These are phyloP conservation scores for Dolomedes plantarius DNA, from an alignment of 2,888 invertebrate species.

Conservation along the genomic window DNA sequence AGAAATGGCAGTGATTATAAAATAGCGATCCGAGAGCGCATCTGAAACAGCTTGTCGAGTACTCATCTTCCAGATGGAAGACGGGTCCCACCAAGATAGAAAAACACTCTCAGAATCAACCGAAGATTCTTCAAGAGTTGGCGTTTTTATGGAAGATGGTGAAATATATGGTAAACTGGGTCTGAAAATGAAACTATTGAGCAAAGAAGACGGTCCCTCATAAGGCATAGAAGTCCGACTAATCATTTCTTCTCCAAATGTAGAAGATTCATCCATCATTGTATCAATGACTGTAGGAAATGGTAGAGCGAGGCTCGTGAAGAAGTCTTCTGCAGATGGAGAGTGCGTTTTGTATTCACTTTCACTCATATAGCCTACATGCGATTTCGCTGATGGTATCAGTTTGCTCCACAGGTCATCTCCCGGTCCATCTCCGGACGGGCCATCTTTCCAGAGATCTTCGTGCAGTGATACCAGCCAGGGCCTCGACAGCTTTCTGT, in stretches of 20 bases:
- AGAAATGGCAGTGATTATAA: conserved; percentile 65
- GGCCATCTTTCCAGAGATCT: conserved; percentile 29
- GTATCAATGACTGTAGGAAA: conserved; percentile 49
- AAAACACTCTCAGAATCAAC: neutral
- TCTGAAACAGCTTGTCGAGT: conserved; percentile 40
- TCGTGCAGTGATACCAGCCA: conserved; percentile 34
- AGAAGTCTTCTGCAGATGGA: conserved; percentile 41
- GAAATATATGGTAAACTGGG: conserved; percentile 22
- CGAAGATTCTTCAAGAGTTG: conserved; percentile 16
- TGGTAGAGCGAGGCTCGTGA: neutral
- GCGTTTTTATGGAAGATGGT: conserved; percentile 12
- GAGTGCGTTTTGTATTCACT: conserved; percentile 23
- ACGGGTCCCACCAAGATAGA: conserved; percentile 26
- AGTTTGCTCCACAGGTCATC: conserved; percentile 5
- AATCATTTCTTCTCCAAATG: conserved; percentile 17
- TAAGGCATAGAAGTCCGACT: conserved; percentile 39
- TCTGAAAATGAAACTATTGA: conserved; percentile 60
- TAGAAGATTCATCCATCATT: conserved; percentile 10
- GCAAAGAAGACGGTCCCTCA: conserved; percentile 64
- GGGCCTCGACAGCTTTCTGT: conserved; percentile 11
- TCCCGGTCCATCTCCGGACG: conserved; percentile 50
- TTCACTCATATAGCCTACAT: neutral
- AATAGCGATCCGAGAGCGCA: neutral
- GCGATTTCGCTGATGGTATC: neutral
- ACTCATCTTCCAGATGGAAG: conserved; percentile 27